Base-by-base conservation (phyloP, 53 echinoderm and acorn worm species). In the Astropecten irregularis region DNA sequence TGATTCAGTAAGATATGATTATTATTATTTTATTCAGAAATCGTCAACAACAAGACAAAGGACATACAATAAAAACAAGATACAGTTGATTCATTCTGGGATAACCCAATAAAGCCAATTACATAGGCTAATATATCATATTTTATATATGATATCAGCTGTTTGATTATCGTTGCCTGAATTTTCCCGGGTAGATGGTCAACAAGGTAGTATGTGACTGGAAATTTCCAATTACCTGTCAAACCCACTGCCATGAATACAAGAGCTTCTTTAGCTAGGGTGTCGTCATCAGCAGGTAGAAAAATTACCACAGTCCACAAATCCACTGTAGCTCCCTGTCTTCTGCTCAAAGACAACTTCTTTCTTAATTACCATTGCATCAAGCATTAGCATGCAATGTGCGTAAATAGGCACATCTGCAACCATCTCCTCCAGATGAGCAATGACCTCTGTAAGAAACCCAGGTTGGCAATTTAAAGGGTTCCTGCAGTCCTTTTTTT, bases 361-460 rank as follows among this genome's bases (percentile, higher is more conserved):
- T 59, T 92, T 92, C 54, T 87, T 85, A 0, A 92, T 16, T 27
- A 85, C 85, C 90, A 90, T 90, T 30, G 72, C 90, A 71, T 90
- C 86, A 44, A 85, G 70, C 67, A 90, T 53, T 8, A 90, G 66
- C 26, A 63, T 68, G 47, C 90, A 85, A 42, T 90, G 70, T 52
- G 70, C 76, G 47, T 46, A 50, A 15, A 90, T 51, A 7, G 77
- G 26, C 32, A 85, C 65, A 5, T 53, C 29, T 49, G 22, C 40
- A 18, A 44, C 67, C 37, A 47, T 85, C 23, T 85, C 31, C 31
- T 71, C 54, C 19, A 90, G 9, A 72, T 72, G 57, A 27, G 70
- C 65, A 23, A 85, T 90, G 14, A 85, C 90, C 8, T 91, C 83
- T 22, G 68, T 83, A 7, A 74, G 69, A 64, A 92, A 92, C 28